Evolutionary conservation across 2,797 vertebrate species (phyloP).

Genomic region (Hoplostethus mediterraneus): DNA sequence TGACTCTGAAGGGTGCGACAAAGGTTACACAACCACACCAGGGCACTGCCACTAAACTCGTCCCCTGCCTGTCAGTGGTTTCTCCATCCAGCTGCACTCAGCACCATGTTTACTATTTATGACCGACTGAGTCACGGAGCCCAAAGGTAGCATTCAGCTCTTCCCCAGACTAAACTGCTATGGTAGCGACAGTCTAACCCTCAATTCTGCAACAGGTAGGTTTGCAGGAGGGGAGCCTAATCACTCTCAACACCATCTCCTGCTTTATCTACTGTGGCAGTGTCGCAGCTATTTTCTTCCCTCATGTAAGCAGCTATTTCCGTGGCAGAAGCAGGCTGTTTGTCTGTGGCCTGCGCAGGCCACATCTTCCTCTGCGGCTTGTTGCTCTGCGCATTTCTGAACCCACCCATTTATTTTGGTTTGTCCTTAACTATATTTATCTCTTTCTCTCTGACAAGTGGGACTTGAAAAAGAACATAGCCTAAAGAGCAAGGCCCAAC

Average conservation of each 20-base stretch:
- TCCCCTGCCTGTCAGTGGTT: constrained; percentile 5
- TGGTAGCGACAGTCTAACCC: constrained; percentile 33
- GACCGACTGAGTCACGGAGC: constrained; percentile 24
- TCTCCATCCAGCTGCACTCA: constrained; percentile 36
- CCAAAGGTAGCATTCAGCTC: constrained; percentile 38
- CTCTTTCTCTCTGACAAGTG: constrained; percentile 87
- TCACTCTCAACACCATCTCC: constrained; percentile 82
- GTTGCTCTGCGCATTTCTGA: constrained; percentile 87
- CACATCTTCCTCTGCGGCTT: constrained; percentile 90
- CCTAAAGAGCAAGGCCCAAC: constrained; percentile 71
- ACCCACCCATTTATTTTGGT: constrained; percentile 94
- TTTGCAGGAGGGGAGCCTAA: constrained; percentile 77
- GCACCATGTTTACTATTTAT: constrained; percentile 5
- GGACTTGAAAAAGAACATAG: constrained; percentile 85
- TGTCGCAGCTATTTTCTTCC: constrained; percentile 90
- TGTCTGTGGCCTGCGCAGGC: constrained; percentile 86
- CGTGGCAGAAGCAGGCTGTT: constrained; percentile 86
- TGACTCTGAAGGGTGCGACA: constrained; percentile 7
- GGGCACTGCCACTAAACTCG: constrained; percentile 28
- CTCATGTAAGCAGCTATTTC: constrained; percentile 88
- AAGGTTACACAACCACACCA: constrained; percentile 14
- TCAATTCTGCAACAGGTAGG: constrained; percentile 74
- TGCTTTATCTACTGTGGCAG: constrained; percentile 84
- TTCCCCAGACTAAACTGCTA: constrained; percentile 34
- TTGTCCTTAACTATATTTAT: constrained; percentile 95